phyloP scores from a whole-genome alignment of 2,888 invertebrate species.

The Calameuta filiformis region DNA sequence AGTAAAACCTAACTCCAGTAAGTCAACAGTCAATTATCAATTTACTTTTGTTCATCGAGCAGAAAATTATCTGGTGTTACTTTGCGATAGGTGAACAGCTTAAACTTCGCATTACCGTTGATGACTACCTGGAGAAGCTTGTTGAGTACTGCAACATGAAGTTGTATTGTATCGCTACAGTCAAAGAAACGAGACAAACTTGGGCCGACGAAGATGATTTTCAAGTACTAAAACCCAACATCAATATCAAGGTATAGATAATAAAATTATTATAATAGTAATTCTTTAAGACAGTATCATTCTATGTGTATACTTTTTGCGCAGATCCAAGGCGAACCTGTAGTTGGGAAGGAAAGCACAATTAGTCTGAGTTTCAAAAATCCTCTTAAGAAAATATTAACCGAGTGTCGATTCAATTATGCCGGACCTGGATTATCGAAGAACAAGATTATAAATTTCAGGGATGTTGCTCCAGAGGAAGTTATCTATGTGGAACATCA shows the following conservation, averaged over 20 bases:
- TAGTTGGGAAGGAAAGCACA: conserved; percentile 69
- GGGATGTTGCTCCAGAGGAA: conserved; percentile 70
- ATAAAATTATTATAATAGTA: background rate
- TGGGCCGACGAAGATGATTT: conserved; percentile 88
- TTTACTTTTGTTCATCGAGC: conserved; percentile 1
- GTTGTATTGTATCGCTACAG: conserved; percentile 81
- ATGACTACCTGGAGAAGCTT: conserved; percentile 81
- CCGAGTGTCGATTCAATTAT: conserved; percentile 76
- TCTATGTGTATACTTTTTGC: background rate
- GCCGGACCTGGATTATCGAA: conserved; percentile 77
- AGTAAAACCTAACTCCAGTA: conserved; percentile 74
- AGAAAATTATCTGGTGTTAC: background rate
- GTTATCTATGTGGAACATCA: conserved; percentile 70
- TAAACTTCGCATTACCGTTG: conserved; percentile 71
- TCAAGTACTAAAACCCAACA: conserved; percentile 79
- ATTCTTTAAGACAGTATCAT: background rate
- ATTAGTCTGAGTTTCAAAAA: conserved; percentile 76
- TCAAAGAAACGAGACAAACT: conserved; percentile 82
- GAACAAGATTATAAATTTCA: conserved; percentile 70
- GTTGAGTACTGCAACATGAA: conserved; percentile 86
- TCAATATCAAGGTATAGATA: conserved; percentile 73
- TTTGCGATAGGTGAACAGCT: conserved; percentile 69
- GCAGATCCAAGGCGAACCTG: conserved; percentile 74
- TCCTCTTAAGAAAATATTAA: conserved; percentile 74
- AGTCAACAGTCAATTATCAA: conserved; percentile 42